Evolutionary conservation across 2,113 vertebrate genomes (phyloP).

Genomic region (Engystomops pustulosus): DNA sequence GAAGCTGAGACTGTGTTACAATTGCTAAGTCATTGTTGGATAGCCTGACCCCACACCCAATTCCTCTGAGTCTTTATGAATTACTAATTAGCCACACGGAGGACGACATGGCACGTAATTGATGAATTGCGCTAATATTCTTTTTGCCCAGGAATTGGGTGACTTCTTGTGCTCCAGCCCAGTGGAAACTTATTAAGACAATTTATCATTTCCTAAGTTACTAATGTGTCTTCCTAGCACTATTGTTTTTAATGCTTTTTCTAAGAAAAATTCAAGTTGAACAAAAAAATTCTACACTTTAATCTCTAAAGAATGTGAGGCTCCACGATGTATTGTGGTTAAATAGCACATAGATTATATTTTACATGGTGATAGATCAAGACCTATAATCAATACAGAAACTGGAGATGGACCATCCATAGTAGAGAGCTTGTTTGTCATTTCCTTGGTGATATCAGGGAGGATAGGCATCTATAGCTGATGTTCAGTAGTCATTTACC

Average conservation of each 20-base stretch:
- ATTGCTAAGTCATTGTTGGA: neutral
- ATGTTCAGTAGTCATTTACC: no score
- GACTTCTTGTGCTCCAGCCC: conserved; percentile 34
- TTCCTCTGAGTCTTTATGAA: conserved; percentile 41
- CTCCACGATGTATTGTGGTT: neutral
- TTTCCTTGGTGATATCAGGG: no score
- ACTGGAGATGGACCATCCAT: no score
- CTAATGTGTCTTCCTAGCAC: neutral
- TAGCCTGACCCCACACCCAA: neutral
- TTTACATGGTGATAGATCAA: no score
- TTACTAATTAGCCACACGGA: conserved; percentile 28
- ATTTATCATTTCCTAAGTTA: conserved; percentile 53
- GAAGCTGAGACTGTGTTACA: neutral
- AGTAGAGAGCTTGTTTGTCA: no score
- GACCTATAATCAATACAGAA: no score
- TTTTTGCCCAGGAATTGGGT: neutral
- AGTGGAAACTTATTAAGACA: conserved; percentile 47
- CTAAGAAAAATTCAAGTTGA: conserved; percentile 22
- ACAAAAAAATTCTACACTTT: conserved; percentile 7
- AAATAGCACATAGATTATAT: neutral
- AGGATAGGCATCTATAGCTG: no score
- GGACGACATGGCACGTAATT: conserved; percentile 27
- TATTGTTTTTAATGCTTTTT: neutral
- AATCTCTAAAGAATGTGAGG: conserved; percentile 7
- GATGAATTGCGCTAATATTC: conserved; percentile 55